These are phyloP conservation scores for Solen grandis DNA, from an alignment of 1,140 invertebrate genomes.

Conservation along the genomic window DNA sequence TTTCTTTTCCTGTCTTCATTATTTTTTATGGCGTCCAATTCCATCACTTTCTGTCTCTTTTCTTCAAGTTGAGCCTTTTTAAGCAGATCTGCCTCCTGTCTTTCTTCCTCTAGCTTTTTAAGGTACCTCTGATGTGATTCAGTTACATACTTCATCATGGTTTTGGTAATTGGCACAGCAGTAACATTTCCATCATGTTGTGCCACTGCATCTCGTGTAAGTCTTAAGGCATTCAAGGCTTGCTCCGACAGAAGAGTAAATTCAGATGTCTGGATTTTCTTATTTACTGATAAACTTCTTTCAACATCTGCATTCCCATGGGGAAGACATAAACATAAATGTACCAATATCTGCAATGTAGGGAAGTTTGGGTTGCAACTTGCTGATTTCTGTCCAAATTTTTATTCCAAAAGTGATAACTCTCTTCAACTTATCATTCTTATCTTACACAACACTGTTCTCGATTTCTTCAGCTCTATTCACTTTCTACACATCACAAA, in stretches of 20 bases:
- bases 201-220: constrained; percentile 21
- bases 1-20: background rate
- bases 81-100: too few relatives aligned
- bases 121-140: constrained; percentile 3
- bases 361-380: constrained; percentile 28
- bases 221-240: too few relatives aligned
- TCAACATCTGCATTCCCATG: constrained; percentile 63
- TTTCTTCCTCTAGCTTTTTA: too few relatives aligned
- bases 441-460: constrained; percentile 1
- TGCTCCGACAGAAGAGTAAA: background rate
- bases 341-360: constrained; percentile 48
- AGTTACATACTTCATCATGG: constrained; percentile 1
- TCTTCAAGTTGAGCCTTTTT: background rate
- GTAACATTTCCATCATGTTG: background rate
- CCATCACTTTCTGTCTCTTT: background rate
- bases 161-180: background rate
- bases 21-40: background rate
- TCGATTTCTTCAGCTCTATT: constrained; percentile 29
- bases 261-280: constrained; percentile 41
- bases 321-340: constrained; percentile 33
- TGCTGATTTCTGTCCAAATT: constrained; percentile 11
- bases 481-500: constrained; percentile 34
- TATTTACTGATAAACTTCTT: constrained; percentile 40
- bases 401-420: constrained; percentile 60
- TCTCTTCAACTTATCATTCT: constrained; percentile 8